Percentiles rank a stretch among this genome's conserved stretches.
phyloP scores from a whole-genome alignment of 2,888 invertebrate genomes.

The Lutraria lutraria region DNA sequence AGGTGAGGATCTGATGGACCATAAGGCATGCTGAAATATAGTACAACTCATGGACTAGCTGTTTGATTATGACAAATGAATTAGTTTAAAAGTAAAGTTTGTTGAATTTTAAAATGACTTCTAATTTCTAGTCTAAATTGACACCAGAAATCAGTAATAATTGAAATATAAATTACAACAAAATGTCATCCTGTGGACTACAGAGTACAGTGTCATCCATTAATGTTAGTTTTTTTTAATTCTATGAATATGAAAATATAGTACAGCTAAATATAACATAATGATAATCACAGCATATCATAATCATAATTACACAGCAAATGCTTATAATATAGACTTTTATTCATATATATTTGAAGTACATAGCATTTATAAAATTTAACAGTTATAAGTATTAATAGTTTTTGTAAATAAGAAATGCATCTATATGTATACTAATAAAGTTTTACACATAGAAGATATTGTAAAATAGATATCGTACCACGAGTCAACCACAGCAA shows the following conservation, averaged over 20 bases:
- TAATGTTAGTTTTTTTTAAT: neutral
- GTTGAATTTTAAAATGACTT: neutral
- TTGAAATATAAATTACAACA: too few species aligned
- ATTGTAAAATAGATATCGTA: conserved; percentile 35
- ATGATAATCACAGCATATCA: neutral
- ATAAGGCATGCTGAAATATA: conserved; percentile 78
- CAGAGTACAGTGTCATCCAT: too few species aligned
- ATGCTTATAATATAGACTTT: too few species aligned
- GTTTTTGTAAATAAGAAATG: neutral
- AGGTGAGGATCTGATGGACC: conserved; percentile 78
- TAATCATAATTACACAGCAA: neutral
- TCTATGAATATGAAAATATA: neutral
- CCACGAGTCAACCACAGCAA: conserved; percentile 77
- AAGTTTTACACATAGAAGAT: neutral
- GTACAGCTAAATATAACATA: neutral
- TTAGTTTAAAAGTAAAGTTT: too few species aligned
- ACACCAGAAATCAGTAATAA: neutral
- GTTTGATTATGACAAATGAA: too few species aligned
- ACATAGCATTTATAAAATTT: too few species aligned
- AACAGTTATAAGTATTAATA: neutral
- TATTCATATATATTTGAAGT: too few species aligned
- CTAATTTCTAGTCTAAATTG: neutral
- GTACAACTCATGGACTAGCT: neutral
- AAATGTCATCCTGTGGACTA: neutral
- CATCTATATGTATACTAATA: neutral